Base-by-base conservation (phyloP, 2,113 vertebrate species). In the Etheostoma spectabile region DNA sequence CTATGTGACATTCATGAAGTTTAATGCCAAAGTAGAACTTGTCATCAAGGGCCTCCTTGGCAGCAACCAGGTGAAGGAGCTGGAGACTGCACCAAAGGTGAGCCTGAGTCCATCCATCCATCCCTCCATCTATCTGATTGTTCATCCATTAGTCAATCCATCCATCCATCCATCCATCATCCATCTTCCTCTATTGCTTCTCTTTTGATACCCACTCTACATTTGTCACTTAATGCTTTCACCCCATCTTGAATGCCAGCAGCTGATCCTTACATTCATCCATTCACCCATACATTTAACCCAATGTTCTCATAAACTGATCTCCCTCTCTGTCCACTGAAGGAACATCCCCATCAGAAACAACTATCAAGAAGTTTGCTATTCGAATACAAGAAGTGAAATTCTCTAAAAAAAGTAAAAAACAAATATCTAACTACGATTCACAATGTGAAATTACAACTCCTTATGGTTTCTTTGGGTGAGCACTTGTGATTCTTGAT, bases 1-100 rank as follows among this genome's bases (percentile, higher is more conserved):
- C 87, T 99, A 99, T 33, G 98, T 99, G 88, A 94, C 96, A 60
- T 99, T 99, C 92, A 99, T 99, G 98, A 99, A 99, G 93, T 98
- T 94, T 95, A 99, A 99, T 56, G 90, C 95, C 82, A 94, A 90
- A 80, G 90, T 99, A 6, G 98, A 99, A 94, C 71, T 73, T 73
- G 18, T 93, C 85, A 95, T 96, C 92, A 99, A 99, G 93, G 91
- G 86, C 62, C 51, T 83, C 62, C 77, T 99, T 42, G 95, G 92
- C 83, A 94, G 94, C 83, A 99, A 98, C 94, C 97, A 97, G 87
- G 97, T 99, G 89, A 93, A 97, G 49, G 95, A 97, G 87, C 94
- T 96, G 86, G 96, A 97, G 24, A 76, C 87, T 79, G 94, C 96
- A 81, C 94, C 95, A 86, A 98, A 98, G 98, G 98, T 99, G 91